Conservation (phyloP, 2,888 invertebrate genomes). For the Sinelater perroti region DNA sequence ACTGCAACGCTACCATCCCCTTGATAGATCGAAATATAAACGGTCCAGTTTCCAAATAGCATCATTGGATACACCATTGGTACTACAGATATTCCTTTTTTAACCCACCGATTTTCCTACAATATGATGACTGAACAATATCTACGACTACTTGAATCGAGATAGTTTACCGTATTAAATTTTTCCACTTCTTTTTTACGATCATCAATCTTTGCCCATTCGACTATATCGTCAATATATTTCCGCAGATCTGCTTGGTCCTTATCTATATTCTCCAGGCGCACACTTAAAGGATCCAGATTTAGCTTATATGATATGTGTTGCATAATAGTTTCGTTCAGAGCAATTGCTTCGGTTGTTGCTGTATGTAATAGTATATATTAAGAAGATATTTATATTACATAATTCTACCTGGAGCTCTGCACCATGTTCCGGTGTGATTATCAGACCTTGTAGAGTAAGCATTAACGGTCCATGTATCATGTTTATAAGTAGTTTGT, state of each 20-base stretch:
- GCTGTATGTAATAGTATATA: slow-evolving; percentile 56
- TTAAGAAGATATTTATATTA: not conserved
- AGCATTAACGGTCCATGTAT: slow-evolving; percentile 60
- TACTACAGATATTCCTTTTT: slow-evolving; percentile 74
- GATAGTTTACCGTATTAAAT: slow-evolving; percentile 71
- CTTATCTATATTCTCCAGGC: slow-evolving; percentile 63
- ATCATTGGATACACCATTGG: slow-evolving; percentile 74
- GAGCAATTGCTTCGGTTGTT: slow-evolving; percentile 69
- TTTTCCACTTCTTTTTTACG: slow-evolving; percentile 65
- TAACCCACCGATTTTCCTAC: slow-evolving; percentile 81
- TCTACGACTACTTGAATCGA: not conserved
- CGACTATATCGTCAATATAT: slow-evolving; percentile 67
- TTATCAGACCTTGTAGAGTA: slow-evolving; percentile 69
- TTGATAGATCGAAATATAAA: slow-evolving; percentile 73
- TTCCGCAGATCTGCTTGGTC: slow-evolving; percentile 57
- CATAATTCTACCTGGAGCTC: slow-evolving; percentile 71
- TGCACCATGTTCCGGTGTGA: slow-evolving; percentile 69
- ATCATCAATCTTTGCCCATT: slow-evolving; percentile 66
- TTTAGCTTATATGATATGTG: slow-evolving; percentile 67
- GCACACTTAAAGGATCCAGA: slow-evolving; percentile 68
- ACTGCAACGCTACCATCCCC: slow-evolving; percentile 77
- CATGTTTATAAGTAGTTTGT: slow-evolving; percentile 55
- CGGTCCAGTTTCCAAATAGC: slow-evolving; percentile 64
- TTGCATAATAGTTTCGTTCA: slow-evolving; percentile 74
- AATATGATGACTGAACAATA: no score